phyloP scores from a whole-genome alignment of 2,113 vertebrate genomes.

The Podarcis muralis region DNA sequence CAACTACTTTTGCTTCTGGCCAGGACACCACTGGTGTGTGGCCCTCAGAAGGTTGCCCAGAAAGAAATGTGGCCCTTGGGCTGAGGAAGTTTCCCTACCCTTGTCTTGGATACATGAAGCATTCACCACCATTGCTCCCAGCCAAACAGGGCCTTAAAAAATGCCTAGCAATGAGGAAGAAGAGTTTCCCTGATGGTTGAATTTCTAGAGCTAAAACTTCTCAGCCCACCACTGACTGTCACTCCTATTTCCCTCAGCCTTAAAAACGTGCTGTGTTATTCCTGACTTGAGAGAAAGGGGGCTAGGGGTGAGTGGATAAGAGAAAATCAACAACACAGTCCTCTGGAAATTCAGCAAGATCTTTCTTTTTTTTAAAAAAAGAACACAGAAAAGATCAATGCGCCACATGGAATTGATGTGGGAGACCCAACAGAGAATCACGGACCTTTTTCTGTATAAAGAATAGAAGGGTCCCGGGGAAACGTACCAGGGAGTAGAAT shows the following conservation, averaged over 20 bases:
- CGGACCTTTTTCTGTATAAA: slow-evolving; percentile 77
- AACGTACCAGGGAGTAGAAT: slow-evolving; percentile 78
- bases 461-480: slow-evolving; percentile 78
- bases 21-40: no score
- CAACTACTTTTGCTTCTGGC: no score
- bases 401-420: slow-evolving; percentile 21
- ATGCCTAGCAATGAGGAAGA: not conserved
- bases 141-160: no score
- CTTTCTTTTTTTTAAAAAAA: not conserved
- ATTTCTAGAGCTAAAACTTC: not conserved
- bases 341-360: slow-evolving; percentile 50
- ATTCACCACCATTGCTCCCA: no score
- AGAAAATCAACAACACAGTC: not conserved
- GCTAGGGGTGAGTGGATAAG: no score
- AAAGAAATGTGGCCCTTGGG: no score
- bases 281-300: not conserved
- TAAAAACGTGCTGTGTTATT: not conserved
- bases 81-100: no score
- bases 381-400: slow-evolving; percentile 46
- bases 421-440: slow-evolving; percentile 66
- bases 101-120: no score
- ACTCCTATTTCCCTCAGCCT: not conserved
- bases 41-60: no score
- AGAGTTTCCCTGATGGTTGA: not conserved
- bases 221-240: no score